Percentiles rank a stretch among this genome's conserved stretches.
phyloP scores from a whole-genome alignment of 2,797 vertebrate genomes.

The Onychomys leucogaster region DNA sequence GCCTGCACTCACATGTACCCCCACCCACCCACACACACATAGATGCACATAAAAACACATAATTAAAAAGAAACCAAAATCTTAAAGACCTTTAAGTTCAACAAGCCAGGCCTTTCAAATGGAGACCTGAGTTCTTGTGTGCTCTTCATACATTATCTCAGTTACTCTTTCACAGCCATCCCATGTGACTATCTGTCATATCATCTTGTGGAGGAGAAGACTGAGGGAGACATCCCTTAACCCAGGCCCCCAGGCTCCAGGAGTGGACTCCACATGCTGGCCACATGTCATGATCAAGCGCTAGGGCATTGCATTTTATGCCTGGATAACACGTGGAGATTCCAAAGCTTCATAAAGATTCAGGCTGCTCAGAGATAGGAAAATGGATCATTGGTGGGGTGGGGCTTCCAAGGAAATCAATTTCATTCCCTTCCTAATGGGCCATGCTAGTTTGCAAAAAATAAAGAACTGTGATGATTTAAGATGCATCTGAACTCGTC shows the following conservation, averaged over 20 bases:
- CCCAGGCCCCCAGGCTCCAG: not conserved
- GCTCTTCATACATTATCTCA: not conserved
- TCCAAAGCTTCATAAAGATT: constrained; percentile 59
- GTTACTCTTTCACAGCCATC: not conserved
- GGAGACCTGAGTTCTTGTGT: not conserved
- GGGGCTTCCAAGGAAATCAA: constrained; percentile 72
- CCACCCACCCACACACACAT: no score
- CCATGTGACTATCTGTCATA: not conserved
- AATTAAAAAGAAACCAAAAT: not conserved
- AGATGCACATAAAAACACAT: not conserved
- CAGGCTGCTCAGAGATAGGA: constrained; percentile 32
- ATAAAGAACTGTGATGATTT: constrained; percentile 77
- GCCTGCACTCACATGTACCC: not conserved
- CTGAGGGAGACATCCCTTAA: not conserved
- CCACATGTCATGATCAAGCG: not conserved
- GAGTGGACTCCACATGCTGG: not conserved
- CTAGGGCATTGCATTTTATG: not conserved
- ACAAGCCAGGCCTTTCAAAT: not conserved
- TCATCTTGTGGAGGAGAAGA: not conserved
- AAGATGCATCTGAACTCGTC: constrained; percentile 68
- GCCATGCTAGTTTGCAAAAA: constrained; percentile 75
- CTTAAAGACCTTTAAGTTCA: not conserved
- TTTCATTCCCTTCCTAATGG: constrained; percentile 78
- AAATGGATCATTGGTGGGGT: constrained; percentile 49
- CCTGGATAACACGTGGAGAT: constrained; percentile 38